Conservation (phyloP, 2,113 vertebrate species). For the Embiotoca jacksoni region DNA sequence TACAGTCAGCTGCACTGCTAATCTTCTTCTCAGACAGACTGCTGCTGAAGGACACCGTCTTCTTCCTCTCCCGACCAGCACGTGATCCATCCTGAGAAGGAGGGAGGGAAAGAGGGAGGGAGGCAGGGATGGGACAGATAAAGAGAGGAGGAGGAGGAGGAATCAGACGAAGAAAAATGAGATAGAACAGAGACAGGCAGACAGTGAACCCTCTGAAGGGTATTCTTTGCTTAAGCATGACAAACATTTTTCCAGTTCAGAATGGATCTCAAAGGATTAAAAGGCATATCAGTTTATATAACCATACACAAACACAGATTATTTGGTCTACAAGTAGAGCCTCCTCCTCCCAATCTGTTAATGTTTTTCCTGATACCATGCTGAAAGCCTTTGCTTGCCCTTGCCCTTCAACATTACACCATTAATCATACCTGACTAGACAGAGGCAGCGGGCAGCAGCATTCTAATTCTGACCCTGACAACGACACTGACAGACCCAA, state of each 20-base stretch:
- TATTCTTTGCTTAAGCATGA: slow-evolving; percentile 31
- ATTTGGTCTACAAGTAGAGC: slow-evolving; percentile 47
- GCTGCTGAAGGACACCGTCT: slow-evolving; percentile 95
- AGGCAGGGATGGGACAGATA: slow-evolving; percentile 18
- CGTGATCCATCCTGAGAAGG: slow-evolving; percentile 90
- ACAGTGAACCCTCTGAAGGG: slow-evolving; percentile 23
- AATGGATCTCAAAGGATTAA: slow-evolving; percentile 65
- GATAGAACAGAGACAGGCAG: slow-evolving; percentile 15
- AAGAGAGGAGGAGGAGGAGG: neutral
- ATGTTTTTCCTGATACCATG: slow-evolving; percentile 59
- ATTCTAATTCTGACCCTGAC: slow-evolving; percentile 59
- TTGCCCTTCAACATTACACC: slow-evolving; percentile 65
- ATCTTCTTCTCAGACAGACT: slow-evolving; percentile 95
- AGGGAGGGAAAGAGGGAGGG: slow-evolving; percentile 23
- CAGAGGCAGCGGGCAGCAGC: slow-evolving; percentile 52
- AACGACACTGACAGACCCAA: slow-evolving; percentile 46
- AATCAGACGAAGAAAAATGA: slow-evolving; percentile 19
- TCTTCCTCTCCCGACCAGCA: slow-evolving; percentile 92
- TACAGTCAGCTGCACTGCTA: slow-evolving; percentile 93
- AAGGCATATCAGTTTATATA: slow-evolving; percentile 63
- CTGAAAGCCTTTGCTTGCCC: slow-evolving; percentile 70
- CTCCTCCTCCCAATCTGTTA: slow-evolving; percentile 61
- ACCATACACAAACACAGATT: slow-evolving; percentile 68
- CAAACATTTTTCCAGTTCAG: slow-evolving; percentile 25
- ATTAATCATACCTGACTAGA: slow-evolving; percentile 77